These are phyloP conservation scores for Heliconius congener DNA, from an alignment of 1,140 invertebrate species.

Conservation along the genomic window DNA sequence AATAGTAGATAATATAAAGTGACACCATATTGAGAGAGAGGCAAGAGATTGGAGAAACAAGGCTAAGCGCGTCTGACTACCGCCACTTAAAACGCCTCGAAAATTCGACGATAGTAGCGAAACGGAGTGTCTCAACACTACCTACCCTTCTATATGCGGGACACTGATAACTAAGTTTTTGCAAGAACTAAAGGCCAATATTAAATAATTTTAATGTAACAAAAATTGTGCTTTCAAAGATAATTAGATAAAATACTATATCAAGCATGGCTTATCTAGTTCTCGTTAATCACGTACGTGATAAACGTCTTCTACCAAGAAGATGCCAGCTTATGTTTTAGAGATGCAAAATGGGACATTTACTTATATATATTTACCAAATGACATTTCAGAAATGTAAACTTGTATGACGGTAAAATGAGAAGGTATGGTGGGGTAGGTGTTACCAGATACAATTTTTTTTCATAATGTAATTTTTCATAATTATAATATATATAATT, in stretches of 20 bases:
- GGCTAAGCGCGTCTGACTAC: too few species aligned
- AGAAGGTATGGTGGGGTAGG: neutral
- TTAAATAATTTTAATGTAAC: slow-evolving; percentile 13
- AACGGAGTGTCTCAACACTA: too few species aligned
- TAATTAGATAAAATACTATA: slow-evolving; percentile 20
- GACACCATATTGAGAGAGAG: neutral
- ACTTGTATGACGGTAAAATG: neutral
- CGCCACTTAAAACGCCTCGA: too few species aligned
- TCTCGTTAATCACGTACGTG: slow-evolving; percentile 19
- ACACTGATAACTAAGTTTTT: neutral
- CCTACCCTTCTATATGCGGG: too few species aligned
- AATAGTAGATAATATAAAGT: neutral
- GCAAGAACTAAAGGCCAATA: neutral
- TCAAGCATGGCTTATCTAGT: slow-evolving; percentile 21
- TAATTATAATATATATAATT: too few species aligned
- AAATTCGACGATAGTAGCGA: too few species aligned
- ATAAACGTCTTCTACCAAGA: slow-evolving; percentile 1
- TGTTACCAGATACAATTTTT: neutral
- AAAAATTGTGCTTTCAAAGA: neutral
- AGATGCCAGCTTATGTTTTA: neutral
- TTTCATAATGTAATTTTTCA: too few species aligned
- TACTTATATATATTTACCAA: neutral
- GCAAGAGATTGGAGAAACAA: too few species aligned
- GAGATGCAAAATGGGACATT: neutral
- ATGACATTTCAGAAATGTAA: neutral